Evolutionary conservation across 2,113 vertebrate genomes (phyloP), one percentile per base, ranked within the genome.

Genomic region (Aegithalos caudatus): DNA sequence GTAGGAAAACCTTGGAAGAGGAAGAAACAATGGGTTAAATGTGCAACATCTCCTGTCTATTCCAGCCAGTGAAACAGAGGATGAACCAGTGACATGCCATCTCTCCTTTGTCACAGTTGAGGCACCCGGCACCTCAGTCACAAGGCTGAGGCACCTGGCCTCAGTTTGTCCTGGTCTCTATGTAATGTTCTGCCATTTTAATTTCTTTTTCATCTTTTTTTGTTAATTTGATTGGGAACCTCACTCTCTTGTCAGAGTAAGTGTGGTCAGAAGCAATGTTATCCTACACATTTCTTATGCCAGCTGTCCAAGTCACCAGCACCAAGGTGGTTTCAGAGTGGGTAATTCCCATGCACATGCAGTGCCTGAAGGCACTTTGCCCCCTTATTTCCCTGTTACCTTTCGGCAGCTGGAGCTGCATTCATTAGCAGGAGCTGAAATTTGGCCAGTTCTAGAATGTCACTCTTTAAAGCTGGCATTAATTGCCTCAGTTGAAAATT

Each of bases 81-180:
- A n/a, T 1, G 2, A 72, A 18, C 7, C 1, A 1, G 2, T 14
- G 11, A 6, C 45, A 27, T 24, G 13, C 31, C 60, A 28, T 57
- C 53, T 48, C 23, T 71, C 29, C 35, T 81, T 18, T 23, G 6
- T 37, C 48, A 71, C 33, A 50, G 35, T 4, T 18, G 18, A n/a
- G n/a, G n/a, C n/a, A n/a, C n/a, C n/a, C n/a, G n/a, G n/a, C n/a
- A n/a, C n/a, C n/a, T n/a, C 28, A 42, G 45, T 14, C 44, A 38
- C 44, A 29, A 40, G 61, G 53, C 29, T 64, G 25, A 51, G 21
- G 42, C 50, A 61, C 42, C 35, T 10, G 2, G 35, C 21, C 44
- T 29, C 58, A 35, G 23, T 16, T 67, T 37, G 44, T 20, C 12
- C 13, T 21, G 18, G 18, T 38, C 38, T 62, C 61, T 27, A 2